These are phyloP conservation scores for Coremacera marginata DNA, from an alignment of 2,888 invertebrate species.

Conservation along the genomic window DNA sequence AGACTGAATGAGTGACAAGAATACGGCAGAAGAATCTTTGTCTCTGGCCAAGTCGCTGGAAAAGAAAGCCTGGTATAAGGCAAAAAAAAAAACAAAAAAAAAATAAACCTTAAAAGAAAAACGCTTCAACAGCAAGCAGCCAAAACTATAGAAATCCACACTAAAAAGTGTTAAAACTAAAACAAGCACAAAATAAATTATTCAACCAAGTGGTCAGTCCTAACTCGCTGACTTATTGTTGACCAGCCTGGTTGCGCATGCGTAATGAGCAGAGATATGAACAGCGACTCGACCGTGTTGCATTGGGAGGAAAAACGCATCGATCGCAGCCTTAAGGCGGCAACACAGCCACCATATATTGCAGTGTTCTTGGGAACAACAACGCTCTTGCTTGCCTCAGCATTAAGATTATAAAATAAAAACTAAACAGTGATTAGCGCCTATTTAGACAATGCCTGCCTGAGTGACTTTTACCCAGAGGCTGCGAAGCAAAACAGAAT, in stretches of 20 bases:
- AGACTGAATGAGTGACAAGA: conserved; percentile 43
- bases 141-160: conserved; percentile 15
- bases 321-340: conserved; percentile 11
- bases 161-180: conserved; percentile 54
- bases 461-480: conserved; percentile 45
- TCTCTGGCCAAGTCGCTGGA: neutral
- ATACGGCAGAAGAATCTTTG: conserved; percentile 32
- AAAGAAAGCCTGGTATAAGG: neutral
- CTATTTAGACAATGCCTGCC: conserved; percentile 47
- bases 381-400: neutral
- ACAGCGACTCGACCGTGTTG: neutral
- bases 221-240: conserved; percentile 7
- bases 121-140: neutral
- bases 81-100: conserved; percentile 6
- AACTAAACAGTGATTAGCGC: conserved; percentile 52
- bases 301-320: conserved; percentile 14
- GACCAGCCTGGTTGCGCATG: conserved; percentile 25
- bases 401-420: conserved; percentile 36
- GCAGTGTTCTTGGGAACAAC: neutral
- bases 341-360: neutral
- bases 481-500: conserved; percentile 19
- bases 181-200: conserved; percentile 57
- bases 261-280: conserved; percentile 32
- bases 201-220: conserved; percentile 50
- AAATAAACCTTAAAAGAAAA: no score